Conservation (phyloP, 2,113 vertebrate genomes). For the Sapayoa aenigma region DNA sequence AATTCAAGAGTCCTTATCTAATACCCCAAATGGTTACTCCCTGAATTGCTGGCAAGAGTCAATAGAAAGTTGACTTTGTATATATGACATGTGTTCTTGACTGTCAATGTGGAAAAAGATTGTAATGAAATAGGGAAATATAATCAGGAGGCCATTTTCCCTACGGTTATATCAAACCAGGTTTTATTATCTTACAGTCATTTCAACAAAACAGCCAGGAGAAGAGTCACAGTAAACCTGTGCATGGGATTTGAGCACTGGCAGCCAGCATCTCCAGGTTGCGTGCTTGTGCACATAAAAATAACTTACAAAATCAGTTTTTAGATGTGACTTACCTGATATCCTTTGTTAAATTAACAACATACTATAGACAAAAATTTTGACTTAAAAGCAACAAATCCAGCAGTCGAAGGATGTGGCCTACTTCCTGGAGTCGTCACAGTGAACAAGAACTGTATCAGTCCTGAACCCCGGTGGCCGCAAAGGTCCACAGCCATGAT, state of each 20-base stretch:
- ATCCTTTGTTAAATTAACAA: background rate
- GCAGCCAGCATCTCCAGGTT: background rate
- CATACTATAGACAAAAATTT: background rate
- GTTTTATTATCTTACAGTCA: background rate
- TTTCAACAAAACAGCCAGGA: background rate
- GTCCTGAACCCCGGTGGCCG: background rate
- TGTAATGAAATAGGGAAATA: background rate
- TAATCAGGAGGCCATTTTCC: background rate
- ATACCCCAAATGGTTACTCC: background rate
- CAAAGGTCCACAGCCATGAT: background rate
- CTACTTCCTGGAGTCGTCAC: background rate
- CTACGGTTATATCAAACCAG: background rate
- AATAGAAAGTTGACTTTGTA: background rate
- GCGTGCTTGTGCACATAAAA: rapidly evolving
- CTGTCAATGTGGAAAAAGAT: background rate
- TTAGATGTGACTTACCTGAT: background rate
- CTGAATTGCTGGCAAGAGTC: background rate
- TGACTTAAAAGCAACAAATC: background rate
- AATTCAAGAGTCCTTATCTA: background rate
- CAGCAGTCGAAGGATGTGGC: background rate
- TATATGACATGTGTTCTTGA: background rate
- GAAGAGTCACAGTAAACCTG: background rate
- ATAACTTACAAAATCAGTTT: background rate
- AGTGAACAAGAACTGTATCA: background rate
- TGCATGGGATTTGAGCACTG: background rate